Evolutionary conservation across 2,797 vertebrate genomes (phyloP), one percentile per base, ranked within the genome.

Genomic region (Parauchenoglanis ngamensis): DNA sequence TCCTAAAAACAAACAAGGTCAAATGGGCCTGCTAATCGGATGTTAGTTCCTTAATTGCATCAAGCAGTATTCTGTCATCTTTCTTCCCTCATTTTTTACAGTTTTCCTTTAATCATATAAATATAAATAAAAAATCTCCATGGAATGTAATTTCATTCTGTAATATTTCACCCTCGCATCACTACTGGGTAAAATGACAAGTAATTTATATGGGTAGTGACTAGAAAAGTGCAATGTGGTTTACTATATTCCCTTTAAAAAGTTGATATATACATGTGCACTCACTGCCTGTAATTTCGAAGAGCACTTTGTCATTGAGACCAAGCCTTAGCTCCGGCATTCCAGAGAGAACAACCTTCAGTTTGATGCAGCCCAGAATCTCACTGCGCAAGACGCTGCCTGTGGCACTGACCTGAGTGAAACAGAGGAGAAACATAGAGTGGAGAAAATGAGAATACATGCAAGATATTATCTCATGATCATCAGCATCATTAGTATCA

Each of bases 241-340:
- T 65, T 65, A 17, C 40, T 44, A n/a, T 17, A n/a, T 65, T 65
- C 79, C 23, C 7, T 82, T 28, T 25, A 80, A 44, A 83, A 83
- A 68, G 10, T 11, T 31, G 12, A 65, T 35, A 68, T 46, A 67
- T 63, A 54, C 63, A 17, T 80, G 72, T 61, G 7, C 85, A 96
- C 96, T 96, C 91, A 97, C 96, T 93, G 92, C 96, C 96, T 61
- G 96, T 96, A 92, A 96, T 96, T 91, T 96, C 95, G 84, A 97
- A 97, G 85, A 97, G 94, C 86, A 96, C 96, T 93, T 96, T 96
- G 92, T 97, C 96, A 57, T 97, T 97, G 89, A 97, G 96, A 61
- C 96, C 96, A 91, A 96, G 91, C 87, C 96, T 90, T 81, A 97
- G 94, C 79, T 97, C 96, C 15, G 96, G 96, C 96, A 97, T 97